phyloP scores from a whole-genome alignment of 2,888 invertebrate genomes.

The Lottia gigantea region DNA sequence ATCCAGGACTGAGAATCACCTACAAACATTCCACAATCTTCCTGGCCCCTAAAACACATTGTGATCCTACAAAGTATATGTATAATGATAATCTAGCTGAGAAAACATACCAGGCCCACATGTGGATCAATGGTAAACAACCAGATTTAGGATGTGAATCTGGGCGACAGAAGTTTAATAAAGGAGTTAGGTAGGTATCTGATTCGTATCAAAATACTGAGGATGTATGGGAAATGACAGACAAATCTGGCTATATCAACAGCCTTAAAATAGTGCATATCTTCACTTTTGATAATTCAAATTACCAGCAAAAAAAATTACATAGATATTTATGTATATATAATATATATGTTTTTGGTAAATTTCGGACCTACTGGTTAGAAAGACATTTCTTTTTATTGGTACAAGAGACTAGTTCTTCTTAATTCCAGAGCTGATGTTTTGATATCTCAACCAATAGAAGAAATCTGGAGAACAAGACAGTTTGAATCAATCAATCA shows the following conservation, averaged over 20 bases:
- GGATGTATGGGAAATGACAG: too few relatives aligned
- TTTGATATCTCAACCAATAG: constrained; percentile 67
- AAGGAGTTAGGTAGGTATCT: constrained; percentile 62
- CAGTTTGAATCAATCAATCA: constrained; percentile 67
- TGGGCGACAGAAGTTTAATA: constrained; percentile 61
- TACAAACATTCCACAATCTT: constrained; percentile 68
- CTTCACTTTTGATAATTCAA: too few relatives aligned
- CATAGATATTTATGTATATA: too few relatives aligned
- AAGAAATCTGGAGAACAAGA: constrained; percentile 65
- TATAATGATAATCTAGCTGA: constrained; percentile 67
- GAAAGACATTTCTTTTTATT: too few relatives aligned
- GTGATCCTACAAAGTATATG: constrained; percentile 68
- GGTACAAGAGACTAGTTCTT: too few relatives aligned
- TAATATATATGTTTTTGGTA: too few relatives aligned
- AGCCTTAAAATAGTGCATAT: too few relatives aligned
- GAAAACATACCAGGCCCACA: constrained; percentile 68
- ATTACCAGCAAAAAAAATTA: too few relatives aligned
- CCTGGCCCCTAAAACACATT: constrained; percentile 67
- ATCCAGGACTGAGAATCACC: constrained; percentile 65
- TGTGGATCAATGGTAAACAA: constrained; percentile 65
- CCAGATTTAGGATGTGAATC: constrained; percentile 60
- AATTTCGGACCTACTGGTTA: too few relatives aligned
- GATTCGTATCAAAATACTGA: too few relatives aligned
- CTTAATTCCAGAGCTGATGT: constrained; percentile 64
- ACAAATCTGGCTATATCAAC: too few relatives aligned